Conservation (phyloP, 2,888 invertebrate species). For the Amphipoea oculea region DNA sequence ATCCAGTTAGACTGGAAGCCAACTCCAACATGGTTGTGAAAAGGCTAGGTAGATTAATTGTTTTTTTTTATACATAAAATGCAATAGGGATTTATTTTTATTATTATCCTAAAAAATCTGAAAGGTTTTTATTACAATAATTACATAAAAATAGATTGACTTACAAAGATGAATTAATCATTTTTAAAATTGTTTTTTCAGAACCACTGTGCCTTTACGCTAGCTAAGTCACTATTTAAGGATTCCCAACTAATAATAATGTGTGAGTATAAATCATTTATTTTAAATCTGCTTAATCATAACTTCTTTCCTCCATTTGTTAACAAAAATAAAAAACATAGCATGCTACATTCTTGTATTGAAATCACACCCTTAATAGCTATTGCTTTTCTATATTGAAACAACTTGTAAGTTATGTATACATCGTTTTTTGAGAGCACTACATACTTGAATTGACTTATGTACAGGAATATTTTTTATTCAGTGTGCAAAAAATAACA, state of each 20-base stretch:
- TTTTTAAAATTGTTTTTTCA: constrained; percentile 75
- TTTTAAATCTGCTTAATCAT: not conserved
- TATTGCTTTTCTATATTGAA: not conserved
- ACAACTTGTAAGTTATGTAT: not conserved
- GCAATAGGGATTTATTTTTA: no score
- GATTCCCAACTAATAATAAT: constrained; percentile 93
- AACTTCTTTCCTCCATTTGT: not conserved
- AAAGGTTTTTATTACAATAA: not conserved
- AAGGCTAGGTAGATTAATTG: not conserved
- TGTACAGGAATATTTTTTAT: no score
- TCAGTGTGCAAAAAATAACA: no score
- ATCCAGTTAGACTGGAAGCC: not conserved
- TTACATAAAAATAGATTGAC: not conserved
- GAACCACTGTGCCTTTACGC: constrained; percentile 84
- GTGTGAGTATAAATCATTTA: constrained; percentile 87
- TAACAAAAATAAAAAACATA: not conserved
- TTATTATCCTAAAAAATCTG: not conserved
- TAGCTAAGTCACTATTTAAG: constrained; percentile 93
- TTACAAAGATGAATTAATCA: not conserved
- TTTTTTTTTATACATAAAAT: not conserved
- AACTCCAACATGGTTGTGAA: not conserved
- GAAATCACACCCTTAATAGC: not conserved
- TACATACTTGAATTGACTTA: not conserved
- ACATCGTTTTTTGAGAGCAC: not conserved
- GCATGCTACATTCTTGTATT: not conserved